Conservation (phyloP, 2,113 vertebrate species). For the Hydrolagus affinis region DNA sequence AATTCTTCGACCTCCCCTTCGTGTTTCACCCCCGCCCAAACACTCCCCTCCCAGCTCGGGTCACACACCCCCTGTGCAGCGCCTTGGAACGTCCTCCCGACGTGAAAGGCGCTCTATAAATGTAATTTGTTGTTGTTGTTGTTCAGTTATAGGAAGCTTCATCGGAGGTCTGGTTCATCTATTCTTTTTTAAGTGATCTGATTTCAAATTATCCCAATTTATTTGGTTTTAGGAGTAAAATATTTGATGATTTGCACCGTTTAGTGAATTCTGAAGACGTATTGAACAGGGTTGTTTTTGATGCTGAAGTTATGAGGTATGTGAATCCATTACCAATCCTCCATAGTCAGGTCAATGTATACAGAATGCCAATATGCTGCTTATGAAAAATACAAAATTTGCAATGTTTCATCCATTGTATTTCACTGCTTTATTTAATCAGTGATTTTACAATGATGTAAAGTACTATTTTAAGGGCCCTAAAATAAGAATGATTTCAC, state of each 20-base stretch:
- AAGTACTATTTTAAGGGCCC: too few species aligned
- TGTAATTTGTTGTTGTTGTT: too few species aligned
- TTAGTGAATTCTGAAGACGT: slow-evolving; percentile 63
- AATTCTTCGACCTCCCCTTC: too few species aligned
- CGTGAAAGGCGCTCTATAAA: too few species aligned
- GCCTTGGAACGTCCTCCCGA: too few species aligned
- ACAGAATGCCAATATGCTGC: not conserved
- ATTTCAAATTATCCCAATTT: not conserved
- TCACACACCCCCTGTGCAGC: too few species aligned
- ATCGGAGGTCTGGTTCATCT: not conserved
- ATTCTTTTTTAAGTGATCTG: not conserved
- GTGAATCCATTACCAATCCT: slow-evolving; percentile 32
- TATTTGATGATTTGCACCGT: slow-evolving; percentile 73
- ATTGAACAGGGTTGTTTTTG: slow-evolving; percentile 72
- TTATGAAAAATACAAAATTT: not conserved
- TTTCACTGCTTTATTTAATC: too few species aligned
- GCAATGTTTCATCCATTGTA: not conserved
- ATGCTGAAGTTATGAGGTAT: slow-evolving; percentile 71
- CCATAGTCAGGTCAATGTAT: not conserved
- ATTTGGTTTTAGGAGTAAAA: slow-evolving; percentile 63
- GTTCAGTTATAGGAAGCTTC: too few species aligned
- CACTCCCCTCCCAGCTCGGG: too few species aligned
- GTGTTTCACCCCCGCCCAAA: too few species aligned
- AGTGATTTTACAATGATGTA: too few species aligned
- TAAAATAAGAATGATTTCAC: too few species aligned